phyloP scores from a whole-genome alignment of 2,113 vertebrate genomes.

The Caloenas nicobarica region DNA sequence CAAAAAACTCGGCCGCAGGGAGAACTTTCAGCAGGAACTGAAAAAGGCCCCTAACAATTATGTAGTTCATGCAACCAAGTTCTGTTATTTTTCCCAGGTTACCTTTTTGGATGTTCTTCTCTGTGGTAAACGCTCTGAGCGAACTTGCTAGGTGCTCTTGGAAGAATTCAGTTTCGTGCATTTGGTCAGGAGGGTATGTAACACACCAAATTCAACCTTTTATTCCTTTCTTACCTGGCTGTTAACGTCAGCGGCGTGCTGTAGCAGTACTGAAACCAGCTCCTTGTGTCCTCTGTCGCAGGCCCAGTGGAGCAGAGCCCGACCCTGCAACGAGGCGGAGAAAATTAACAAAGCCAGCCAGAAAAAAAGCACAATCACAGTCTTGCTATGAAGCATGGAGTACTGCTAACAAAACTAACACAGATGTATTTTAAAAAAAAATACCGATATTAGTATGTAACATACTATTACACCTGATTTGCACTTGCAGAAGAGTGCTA shows the following conservation, averaged over 20 bases:
- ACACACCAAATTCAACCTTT: background rate
- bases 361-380: background rate
- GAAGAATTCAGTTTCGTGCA: background rate
- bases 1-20: background rate
- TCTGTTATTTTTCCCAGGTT: background rate
- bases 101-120: background rate
- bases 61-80: background rate
- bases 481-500: background rate
- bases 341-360: background rate
- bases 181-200: background rate
- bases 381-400: background rate
- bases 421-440: background rate
- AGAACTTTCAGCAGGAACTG: background rate
- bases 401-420: background rate
- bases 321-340: conserved; percentile 79
- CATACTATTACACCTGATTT: background rate
- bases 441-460: background rate
- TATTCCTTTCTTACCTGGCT: conserved; percentile 83
- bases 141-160: background rate
- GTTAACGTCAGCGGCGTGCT: conserved; percentile 89
- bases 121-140: background rate
- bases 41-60: background rate
- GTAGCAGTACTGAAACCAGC: conserved; percentile 87
- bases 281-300: conserved; percentile 97
- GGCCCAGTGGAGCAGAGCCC: conserved; percentile 92